Conservation (phyloP, 2,113 vertebrate genomes). For the Ageneiosus marmoratus region DNA sequence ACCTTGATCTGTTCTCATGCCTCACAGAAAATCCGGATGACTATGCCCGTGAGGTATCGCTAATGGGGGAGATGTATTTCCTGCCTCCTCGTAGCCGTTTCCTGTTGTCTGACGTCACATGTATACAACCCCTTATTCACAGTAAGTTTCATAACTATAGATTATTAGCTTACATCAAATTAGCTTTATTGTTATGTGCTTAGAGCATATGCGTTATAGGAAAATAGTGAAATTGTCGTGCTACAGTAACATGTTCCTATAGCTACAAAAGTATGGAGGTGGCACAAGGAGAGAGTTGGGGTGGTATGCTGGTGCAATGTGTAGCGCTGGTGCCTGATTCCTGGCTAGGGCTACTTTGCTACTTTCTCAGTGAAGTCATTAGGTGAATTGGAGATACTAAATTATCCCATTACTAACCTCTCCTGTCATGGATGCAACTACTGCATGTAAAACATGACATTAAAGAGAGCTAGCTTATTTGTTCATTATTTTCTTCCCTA, state of each 20-base stretch:
- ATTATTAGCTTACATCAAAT: neutral
- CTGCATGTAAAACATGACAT: too few species aligned
- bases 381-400: too few species aligned
- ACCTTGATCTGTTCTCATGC: conserved; percentile 78
- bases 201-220: neutral
- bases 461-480: neutral
- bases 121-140: conserved; percentile 80
- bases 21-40: conserved; percentile 77
- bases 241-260: neutral
- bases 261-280: neutral
- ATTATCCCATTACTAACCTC: too few species aligned
- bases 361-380: too few species aligned
- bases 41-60: conserved; percentile 67
- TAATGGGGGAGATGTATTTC: conserved; percentile 89
- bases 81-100: conserved; percentile 84
- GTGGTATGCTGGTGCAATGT: too few species aligned
- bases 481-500: conserved; percentile 57
- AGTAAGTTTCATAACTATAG: conserved; percentile 78
- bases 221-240: neutral
- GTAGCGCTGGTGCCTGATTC: too few species aligned
- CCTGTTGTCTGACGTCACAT: conserved; percentile 89
- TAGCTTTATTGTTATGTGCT: neutral
- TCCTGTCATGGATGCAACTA: too few species aligned
- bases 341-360: too few species aligned
- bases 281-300: neutral